A percentile compares a stretch with the other conserved stretches of the same genome.
Evolutionary conservation across 2,888 invertebrate species (phyloP).

Genomic region (Cantharis lateralis): DNA sequence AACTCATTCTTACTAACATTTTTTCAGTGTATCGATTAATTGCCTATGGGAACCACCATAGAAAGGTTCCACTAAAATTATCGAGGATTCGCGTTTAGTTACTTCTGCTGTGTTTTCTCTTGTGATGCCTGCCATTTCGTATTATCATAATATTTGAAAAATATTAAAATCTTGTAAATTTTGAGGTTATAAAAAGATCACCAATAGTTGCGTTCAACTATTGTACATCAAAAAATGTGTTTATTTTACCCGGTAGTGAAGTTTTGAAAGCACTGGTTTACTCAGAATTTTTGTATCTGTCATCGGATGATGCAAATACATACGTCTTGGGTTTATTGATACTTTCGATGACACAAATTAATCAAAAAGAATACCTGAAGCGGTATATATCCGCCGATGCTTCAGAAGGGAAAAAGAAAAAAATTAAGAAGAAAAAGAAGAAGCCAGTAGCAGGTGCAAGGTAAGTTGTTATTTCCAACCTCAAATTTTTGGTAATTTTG

Average conservation of each 20-base stretch:
- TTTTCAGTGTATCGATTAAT: constrained; percentile 60
- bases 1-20: constrained; percentile 32
- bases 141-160: neutral
- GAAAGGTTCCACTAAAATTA: constrained; percentile 70
- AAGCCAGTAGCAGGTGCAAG: constrained; percentile 32
- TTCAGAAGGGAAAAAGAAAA: constrained; percentile 66
- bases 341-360: constrained; percentile 51
- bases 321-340: neutral
- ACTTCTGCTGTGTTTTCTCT: neutral
- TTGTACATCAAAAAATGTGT: too few relatives aligned
- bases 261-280: neutral
- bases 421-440: constrained; percentile 67
- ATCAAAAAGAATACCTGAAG: constrained; percentile 80
- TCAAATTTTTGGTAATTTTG: neutral
- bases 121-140: neutral
- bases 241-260: too few relatives aligned
- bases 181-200: neutral
- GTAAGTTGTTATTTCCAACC: neutral
- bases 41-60: constrained; percentile 75
- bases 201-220: neutral
- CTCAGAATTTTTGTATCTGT: neutral
- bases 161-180: neutral
- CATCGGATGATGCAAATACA: neutral
- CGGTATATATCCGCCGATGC: constrained; percentile 73
- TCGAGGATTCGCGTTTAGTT: neutral